These are phyloP conservation scores for Encarsia formosa DNA, from an alignment of 2,888 invertebrate species.

Conservation along the genomic window DNA sequence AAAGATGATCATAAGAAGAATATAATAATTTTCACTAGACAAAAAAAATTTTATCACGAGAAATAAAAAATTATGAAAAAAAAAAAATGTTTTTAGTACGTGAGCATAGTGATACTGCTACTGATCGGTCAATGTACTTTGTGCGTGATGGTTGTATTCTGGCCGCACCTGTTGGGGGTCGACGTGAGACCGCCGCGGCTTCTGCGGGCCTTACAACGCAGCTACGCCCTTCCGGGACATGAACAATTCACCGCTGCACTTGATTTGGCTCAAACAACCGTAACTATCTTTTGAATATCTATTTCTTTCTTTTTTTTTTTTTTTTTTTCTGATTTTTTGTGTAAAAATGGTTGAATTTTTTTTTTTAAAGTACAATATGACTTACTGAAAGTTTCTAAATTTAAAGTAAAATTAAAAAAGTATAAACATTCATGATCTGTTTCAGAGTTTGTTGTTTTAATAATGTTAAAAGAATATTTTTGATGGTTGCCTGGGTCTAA, in stretches of 20 bases:
- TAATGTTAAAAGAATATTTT: too few species aligned
- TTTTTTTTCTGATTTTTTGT: too few species aligned
- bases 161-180: constrained; percentile 75
- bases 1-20: too few species aligned
- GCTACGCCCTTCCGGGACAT: constrained; percentile 72
- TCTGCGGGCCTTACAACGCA: constrained; percentile 67
- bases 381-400: too few species aligned
- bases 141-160: constrained; percentile 67
- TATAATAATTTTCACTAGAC: too few species aligned
- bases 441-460: too few species aligned
- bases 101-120: constrained; percentile 64
- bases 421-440: too few species aligned
- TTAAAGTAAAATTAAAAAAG: too few species aligned
- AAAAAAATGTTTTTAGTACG: constrained; percentile 71
- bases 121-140: constrained; percentile 68
- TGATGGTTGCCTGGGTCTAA: too few species aligned
- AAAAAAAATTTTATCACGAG: too few species aligned
- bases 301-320: neutral
- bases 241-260: constrained; percentile 75
- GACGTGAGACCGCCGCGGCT: constrained; percentile 65
- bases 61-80: too few species aligned
- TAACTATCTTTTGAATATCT: constrained; percentile 8
- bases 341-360: too few species aligned
- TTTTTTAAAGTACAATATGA: neutral
- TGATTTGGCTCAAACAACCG: constrained; percentile 68